These are phyloP conservation scores for Gorsachius goisagi DNA, from an alignment of 2,113 vertebrate species.

Conservation along the genomic window DNA sequence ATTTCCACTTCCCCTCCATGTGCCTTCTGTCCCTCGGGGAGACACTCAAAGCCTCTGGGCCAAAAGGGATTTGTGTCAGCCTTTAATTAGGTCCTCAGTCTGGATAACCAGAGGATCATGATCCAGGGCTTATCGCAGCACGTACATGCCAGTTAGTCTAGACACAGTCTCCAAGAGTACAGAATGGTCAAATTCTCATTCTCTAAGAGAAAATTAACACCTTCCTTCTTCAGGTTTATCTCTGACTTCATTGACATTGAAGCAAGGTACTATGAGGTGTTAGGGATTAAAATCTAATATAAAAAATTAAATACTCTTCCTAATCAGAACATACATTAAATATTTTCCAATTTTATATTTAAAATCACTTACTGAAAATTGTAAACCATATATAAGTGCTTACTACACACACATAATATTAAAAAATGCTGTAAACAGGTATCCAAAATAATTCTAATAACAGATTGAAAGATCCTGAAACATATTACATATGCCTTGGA, in stretches of 20 bases:
- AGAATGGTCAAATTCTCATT: background rate
- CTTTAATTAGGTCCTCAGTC: background rate
- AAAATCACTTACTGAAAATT: background rate
- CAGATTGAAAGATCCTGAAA: background rate
- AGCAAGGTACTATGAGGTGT: background rate
- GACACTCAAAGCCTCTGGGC: background rate
- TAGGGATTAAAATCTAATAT: background rate
- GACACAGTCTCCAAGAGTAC: background rate
- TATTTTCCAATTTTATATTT: background rate
- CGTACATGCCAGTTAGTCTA: background rate
- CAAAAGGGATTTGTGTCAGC: background rate
- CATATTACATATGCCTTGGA: background rate
- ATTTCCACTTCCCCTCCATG: background rate
- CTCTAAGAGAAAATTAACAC: background rate
- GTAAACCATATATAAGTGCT: background rate
- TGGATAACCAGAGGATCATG: background rate
- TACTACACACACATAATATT: background rate
- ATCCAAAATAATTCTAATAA: background rate
- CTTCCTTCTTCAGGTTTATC: background rate
- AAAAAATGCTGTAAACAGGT: background rate
- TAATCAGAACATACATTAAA: background rate
- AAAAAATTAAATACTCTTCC: background rate
- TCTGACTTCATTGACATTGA: background rate
- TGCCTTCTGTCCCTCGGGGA: background rate
- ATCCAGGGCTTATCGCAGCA: background rate